Evolutionary conservation across 2,888 invertebrate species (phyloP), one percentile per base, ranked within the genome.

Genomic region (Acanthosepion lycidas): DNA sequence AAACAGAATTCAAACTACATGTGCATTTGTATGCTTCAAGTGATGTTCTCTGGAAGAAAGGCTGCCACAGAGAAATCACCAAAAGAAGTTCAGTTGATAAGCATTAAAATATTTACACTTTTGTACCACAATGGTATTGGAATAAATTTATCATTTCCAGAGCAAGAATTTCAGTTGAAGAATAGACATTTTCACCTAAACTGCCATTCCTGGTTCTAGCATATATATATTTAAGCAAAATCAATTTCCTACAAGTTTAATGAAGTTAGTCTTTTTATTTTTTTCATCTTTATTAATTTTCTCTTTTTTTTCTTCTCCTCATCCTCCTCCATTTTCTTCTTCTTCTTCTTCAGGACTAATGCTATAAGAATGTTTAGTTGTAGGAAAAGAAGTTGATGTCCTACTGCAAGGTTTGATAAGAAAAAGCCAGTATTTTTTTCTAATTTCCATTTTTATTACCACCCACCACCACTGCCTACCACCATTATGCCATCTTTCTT

Each of bases 231-330:
- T 78, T n/a, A 15, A 78, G n/a, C 15, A 78, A 78, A 78, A 78
- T 78, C 78, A 78, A 78, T 78, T 78, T 78, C 78, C 78, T 78
- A n/a, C 78, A 78, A 78, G n/a, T 78, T 78, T 78, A 78, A 78
- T 78, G 78, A 78, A 78, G 18, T 78, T 78, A 33, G 42, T 42
- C 42, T 42, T 42, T 42, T 9, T 78, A 28, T 78, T 78, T 78
- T 78, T n/a, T 78, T 78, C 23, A 6, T 12, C 78, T 78, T 64
- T 28, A 26, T 64, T 26, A 64, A 26, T 64, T 64, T 64, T 64
- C 64, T 4, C 26, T 26, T 23, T 64, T 23, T 64, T 64, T 64
- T 78, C 9, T n/a, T n/a, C 33, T 78, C 12, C 18, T 78, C 15
- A 6, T 15, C 0, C 4, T 33, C 12, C 15, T 33, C 12, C 3